phyloP scores from a whole-genome alignment of 2,113 vertebrate species.

The Athene cunicularia region DNA sequence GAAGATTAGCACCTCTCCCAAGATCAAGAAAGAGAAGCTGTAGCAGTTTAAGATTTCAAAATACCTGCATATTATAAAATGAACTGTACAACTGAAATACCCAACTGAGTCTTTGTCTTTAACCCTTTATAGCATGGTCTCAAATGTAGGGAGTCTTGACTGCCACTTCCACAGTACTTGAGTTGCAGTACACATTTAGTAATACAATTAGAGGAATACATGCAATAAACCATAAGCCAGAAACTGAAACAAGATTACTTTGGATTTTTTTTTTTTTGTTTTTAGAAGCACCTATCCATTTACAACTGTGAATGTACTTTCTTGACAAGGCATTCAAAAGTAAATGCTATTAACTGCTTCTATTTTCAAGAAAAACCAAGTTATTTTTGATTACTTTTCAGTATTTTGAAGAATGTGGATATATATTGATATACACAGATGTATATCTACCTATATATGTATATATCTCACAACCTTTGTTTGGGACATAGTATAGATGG shows the following conservation, averaged over 20 bases:
- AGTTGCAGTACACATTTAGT: background rate
- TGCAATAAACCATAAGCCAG: background rate
- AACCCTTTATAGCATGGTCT: background rate
- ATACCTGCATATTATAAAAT: background rate
- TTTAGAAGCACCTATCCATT: background rate
- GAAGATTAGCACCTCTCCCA: background rate
- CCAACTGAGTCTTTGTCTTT: background rate
- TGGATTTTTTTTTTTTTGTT: background rate
- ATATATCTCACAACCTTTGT: background rate
- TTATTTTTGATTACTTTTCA: background rate
- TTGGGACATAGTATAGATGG: background rate
- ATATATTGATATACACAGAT: background rate
- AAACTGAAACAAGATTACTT: background rate
- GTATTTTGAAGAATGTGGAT: background rate
- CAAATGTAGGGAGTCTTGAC: background rate
- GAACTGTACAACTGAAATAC: background rate
- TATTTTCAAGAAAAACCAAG: background rate
- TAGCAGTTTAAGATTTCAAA: background rate
- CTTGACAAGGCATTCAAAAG: background rate
- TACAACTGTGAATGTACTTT: background rate
- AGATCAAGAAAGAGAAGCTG: background rate
- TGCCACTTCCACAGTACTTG: background rate
- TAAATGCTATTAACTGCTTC: background rate
- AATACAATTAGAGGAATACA: background rate
- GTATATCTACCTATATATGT: background rate